These are phyloP conservation scores for Ophioninae sp. DNA, from an alignment of 2,888 invertebrate genomes.

Conservation along the genomic window DNA sequence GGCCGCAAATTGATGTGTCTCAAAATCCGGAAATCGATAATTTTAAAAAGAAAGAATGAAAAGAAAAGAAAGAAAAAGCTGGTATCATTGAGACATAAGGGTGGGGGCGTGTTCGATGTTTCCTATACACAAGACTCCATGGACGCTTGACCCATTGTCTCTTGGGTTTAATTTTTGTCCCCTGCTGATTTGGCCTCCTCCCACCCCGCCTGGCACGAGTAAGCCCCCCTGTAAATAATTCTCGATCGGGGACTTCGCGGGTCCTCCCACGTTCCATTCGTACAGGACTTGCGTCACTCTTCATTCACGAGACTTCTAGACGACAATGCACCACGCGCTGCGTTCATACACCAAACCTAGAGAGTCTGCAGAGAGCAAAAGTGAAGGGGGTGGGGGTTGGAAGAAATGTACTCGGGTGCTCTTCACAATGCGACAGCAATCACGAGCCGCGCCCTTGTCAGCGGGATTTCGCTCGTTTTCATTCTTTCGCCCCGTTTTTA, in stretches of 20 bases:
- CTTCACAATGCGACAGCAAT: constrained; percentile 80
- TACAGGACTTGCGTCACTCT: constrained; percentile 47
- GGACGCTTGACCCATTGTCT: constrained; percentile 81
- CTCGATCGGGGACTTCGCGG: constrained; percentile 60
- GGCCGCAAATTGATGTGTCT: neutral
- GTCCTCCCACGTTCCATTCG: constrained; percentile 73
- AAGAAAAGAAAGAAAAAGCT: no score
- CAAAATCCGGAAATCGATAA: constrained; percentile 8
- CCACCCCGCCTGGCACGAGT: constrained; percentile 56
- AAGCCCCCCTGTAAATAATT: constrained; percentile 47
- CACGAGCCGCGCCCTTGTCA: constrained; percentile 79
- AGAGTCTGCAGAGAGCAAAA: constrained; percentile 37
- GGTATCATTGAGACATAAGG: constrained; percentile 68
- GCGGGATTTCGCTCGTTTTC: constrained; percentile 72
- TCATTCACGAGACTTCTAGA: constrained; percentile 57
- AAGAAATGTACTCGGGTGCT: constrained; percentile 59
- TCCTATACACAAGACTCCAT: constrained; percentile 72
- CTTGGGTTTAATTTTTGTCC: constrained; percentile 77
- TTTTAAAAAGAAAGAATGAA: neutral
- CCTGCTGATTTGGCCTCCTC: constrained; percentile 68
- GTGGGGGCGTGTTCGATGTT: constrained; percentile 78
- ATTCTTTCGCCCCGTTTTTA: constrained; percentile 63
- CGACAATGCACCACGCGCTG: constrained; percentile 63
- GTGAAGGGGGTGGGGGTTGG: constrained; percentile 61
- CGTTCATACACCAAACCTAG: constrained; percentile 37